Evolutionary conservation across 2,888 invertebrate genomes (phyloP).

Genomic region (Macrosoma leucophasiata): DNA sequence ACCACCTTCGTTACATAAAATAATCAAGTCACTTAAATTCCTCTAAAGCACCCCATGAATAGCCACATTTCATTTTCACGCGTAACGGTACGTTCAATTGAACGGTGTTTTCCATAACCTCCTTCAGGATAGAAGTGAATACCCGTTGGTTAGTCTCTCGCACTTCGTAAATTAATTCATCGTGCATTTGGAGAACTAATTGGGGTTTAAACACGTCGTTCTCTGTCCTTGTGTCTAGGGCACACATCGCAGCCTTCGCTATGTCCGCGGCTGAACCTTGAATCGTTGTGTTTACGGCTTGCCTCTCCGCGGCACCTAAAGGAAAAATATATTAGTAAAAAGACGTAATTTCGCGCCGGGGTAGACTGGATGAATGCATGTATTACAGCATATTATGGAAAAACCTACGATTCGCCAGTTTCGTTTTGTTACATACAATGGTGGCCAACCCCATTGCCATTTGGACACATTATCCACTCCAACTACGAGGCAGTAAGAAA

Average conservation of each 20-base stretch:
- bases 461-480: no score
- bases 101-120: constrained; percentile 87
- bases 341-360: no score
- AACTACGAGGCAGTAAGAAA: no score
- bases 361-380: no score
- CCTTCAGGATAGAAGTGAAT: constrained; percentile 79
- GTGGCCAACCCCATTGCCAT: no score
- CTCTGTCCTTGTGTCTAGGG: constrained; percentile 77
- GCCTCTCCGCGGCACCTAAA: constrained; percentile 92
- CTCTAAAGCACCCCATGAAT: constrained; percentile 82
- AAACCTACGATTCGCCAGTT: no score
- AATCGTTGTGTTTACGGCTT: constrained; percentile 95
- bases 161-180: constrained; percentile 96
- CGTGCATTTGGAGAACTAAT: constrained; percentile 94
- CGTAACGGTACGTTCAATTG: constrained; percentile 86
- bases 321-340: neutral
- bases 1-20: no score
- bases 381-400: no score
- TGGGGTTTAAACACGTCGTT: constrained; percentile 60
- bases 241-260: constrained; percentile 92
- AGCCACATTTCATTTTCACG: constrained; percentile 89
- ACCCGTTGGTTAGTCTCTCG: constrained; percentile 69
- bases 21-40: no score
- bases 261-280: constrained; percentile 99
- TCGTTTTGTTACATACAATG: no score